Percentiles rank a stretch among this genome's conserved stretches.
Evolutionary conservation across 2,888 invertebrate species (phyloP).

Genomic region (Nowickia ferox): DNA sequence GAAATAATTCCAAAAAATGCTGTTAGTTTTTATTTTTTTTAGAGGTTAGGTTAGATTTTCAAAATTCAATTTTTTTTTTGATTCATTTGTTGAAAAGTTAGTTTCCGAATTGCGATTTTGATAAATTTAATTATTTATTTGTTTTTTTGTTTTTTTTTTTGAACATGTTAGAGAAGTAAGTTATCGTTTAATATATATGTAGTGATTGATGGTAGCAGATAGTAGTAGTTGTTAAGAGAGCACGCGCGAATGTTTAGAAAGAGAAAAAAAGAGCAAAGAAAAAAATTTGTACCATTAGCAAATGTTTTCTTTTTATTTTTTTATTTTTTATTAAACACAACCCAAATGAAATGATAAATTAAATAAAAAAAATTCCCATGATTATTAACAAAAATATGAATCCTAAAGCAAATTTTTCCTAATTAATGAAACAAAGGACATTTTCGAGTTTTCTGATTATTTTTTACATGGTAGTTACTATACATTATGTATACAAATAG

Average conservation of each 20-base stretch:
- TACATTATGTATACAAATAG: conserved; percentile 75
- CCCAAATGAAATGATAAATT: conserved; percentile 51
- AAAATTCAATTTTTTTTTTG: conserved; percentile 46
- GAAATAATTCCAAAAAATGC: conserved; percentile 99
- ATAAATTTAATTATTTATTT: conserved; percentile 54
- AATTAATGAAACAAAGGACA: conserved; percentile 63
- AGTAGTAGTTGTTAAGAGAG: conserved; percentile 71
- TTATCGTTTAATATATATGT: conserved; percentile 66
- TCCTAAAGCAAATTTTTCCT: conserved; percentile 57
- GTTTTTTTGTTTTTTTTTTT: conserved; percentile 61
- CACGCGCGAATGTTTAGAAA: conserved; percentile 77
- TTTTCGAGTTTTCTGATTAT: conserved; percentile 64
- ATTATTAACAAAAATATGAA: conserved; percentile 51
- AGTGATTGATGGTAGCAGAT: conserved; percentile 60
- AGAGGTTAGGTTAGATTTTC: conserved; percentile 62
- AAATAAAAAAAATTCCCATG: conserved; percentile 49
- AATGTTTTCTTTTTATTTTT: conserved; percentile 63
- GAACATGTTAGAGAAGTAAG: conserved; percentile 68
- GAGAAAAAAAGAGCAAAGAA: conserved; percentile 77
- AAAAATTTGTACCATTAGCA: conserved; percentile 74
- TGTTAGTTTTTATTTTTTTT: conserved; percentile 84
- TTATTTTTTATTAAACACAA: conserved; percentile 50
- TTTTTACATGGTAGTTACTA: conserved; percentile 73
- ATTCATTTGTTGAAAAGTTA: conserved; percentile 80
- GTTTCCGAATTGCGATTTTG: conserved; percentile 75